A percentile compares a stretch with the other conserved stretches of the same genome.
Conservation (phyloP, 2,888 invertebrate species). For the Tetragonula carbonaria region DNA sequence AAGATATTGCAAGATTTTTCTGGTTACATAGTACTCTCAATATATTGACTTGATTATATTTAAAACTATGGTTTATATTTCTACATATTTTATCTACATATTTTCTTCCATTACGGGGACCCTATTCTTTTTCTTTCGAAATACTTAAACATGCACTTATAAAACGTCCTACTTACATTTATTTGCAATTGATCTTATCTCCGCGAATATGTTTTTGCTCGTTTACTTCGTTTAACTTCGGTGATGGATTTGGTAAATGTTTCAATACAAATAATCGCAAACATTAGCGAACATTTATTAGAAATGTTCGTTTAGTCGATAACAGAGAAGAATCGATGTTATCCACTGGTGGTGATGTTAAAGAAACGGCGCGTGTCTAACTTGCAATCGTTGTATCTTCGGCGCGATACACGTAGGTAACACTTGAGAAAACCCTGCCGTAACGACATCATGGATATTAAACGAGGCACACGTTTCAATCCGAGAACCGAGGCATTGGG, state of each 20-base stretch:
- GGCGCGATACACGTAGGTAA: conserved; percentile 37
- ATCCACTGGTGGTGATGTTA: not conserved
- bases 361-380: conserved; percentile 51
- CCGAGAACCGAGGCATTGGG: conserved; percentile 42
- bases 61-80: not conserved
- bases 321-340: not conserved
- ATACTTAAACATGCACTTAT: not conserved
- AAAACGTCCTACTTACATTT: not conserved
- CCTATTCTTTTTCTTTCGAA: not conserved
- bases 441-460: conserved; percentile 50
- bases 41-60: not conserved
- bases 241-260: not conserved
- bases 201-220: not conserved
- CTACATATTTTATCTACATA: not conserved
- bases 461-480: conserved; percentile 55
- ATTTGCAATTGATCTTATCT: not conserved
- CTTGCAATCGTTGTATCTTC: conserved; percentile 46
- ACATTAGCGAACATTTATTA: not conserved
- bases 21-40: not conserved
- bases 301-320: not conserved
- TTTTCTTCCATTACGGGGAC: not conserved
- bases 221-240: not conserved
- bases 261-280: not conserved
- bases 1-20: not conserved
- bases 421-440: conserved; percentile 23